A percentile compares a stretch with the other conserved stretches of the same genome.
These are phyloP conservation scores for Sprattus sprattus DNA, from an alignment of 2,113 vertebrate species.

Conservation along the genomic window DNA sequence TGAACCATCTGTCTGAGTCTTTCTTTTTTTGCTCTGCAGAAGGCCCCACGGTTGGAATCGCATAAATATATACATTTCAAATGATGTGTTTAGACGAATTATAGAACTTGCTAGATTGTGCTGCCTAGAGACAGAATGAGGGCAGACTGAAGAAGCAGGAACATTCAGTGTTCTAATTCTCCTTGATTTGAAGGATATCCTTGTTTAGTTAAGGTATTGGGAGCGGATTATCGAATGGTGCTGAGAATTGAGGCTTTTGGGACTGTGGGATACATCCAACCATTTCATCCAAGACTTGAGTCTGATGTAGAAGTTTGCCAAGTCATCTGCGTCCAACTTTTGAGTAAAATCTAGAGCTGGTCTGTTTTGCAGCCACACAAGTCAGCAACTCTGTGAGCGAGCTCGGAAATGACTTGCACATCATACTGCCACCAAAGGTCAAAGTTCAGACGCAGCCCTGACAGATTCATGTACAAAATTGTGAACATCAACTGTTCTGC, in stretches of 20 bases:
- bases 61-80: constrained; percentile 71
- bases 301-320: constrained; percentile 25
- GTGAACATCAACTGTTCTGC: neutral
- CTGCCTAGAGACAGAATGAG: constrained; percentile 55
- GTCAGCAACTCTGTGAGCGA: neutral
- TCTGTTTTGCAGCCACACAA: neutral
- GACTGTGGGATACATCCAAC: neutral
- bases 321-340: neutral
- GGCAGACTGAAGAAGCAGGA: constrained; percentile 53
- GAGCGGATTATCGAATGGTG: neutral
- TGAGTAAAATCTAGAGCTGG: neutral
- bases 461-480: neutral
- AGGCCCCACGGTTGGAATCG: constrained; percentile 62
- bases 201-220: neutral
- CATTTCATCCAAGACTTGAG: neutral
- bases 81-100: constrained; percentile 50
- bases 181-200: neutral
- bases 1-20: constrained; percentile 70
- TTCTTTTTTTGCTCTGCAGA: constrained; percentile 41
- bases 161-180: constrained; percentile 32
- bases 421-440: neutral
- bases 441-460: neutral
- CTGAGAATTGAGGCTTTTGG: neutral
- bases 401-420: neutral
- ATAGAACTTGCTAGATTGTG: constrained; percentile 47